Conservation (phyloP, 2,888 invertebrate species). For the Pandemis cinnamomeana region DNA sequence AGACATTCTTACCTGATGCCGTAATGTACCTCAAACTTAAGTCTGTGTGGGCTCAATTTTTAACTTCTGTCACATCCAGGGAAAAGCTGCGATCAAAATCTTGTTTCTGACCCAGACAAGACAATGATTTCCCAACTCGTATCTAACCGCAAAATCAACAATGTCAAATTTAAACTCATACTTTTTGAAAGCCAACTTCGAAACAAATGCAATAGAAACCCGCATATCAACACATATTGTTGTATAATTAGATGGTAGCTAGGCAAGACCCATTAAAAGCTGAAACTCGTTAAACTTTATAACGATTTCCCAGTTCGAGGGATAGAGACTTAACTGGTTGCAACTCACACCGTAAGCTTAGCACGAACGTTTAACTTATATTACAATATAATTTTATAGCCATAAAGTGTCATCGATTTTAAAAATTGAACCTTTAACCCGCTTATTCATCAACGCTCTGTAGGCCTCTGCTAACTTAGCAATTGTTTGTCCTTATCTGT, state of each 20-base stretch:
- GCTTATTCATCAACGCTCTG: no score
- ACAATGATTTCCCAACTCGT: not conserved
- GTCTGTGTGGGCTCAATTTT: no score
- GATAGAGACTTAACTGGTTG: constrained; percentile 50
- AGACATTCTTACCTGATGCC: no score
- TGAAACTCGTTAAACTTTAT: constrained; percentile 61
- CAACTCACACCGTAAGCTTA: constrained; percentile 35
- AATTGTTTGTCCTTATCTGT: no score
- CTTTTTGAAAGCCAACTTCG: not conserved
- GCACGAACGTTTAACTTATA: not conserved
- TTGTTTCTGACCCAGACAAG: not conserved
- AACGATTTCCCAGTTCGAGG: constrained; percentile 55
- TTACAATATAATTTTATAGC: not conserved
- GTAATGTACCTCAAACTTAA: no score
- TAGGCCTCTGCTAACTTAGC: no score
- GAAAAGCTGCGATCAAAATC: no score
- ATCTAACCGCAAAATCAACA: not conserved
- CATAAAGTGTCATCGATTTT: no score
- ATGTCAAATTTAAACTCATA: not conserved
- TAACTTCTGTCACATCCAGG: no score
- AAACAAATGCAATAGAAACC: not conserved
- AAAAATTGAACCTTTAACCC: no score
- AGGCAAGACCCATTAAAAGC: constrained; percentile 49
- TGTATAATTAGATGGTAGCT: constrained; percentile 39
- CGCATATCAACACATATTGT: constrained; percentile 21